Percentiles rank a stretch among this genome's conserved stretches.
phyloP scores from a whole-genome alignment of 1,140 invertebrate genomes.

The Drosophila malerkotliana region DNA sequence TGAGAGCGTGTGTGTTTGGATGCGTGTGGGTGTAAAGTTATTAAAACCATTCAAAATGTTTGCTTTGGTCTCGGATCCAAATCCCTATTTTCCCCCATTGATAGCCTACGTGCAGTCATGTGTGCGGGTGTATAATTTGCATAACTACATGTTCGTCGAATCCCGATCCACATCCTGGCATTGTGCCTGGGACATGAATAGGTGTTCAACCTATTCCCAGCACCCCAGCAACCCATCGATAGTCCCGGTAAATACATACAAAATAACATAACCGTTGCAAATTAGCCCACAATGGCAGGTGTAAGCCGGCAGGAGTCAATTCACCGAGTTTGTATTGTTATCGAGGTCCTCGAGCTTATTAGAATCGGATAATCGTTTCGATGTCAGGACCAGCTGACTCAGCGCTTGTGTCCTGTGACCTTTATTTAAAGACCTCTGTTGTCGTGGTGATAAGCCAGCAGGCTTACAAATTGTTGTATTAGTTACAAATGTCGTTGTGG shows the following conservation, averaged over 20 bases:
- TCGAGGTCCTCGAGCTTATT: constrained; percentile 26
- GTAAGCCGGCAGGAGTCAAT: constrained; percentile 27
- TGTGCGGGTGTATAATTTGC: constrained; percentile 59
- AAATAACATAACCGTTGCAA: constrained; percentile 73
- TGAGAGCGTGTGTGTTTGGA: constrained; percentile 48
- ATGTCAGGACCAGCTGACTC: constrained; percentile 17
- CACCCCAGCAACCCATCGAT: constrained; percentile 23
- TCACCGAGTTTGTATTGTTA: constrained; percentile 20
- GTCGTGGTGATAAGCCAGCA: neutral
- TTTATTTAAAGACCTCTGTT: constrained; percentile 1
- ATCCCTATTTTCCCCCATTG: neutral
- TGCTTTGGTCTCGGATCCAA: constrained; percentile 39
- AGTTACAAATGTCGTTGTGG: neutral
- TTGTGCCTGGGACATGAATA: constrained; percentile 49
- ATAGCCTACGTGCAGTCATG: constrained; percentile 25
- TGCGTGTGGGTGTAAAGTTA: constrained; percentile 71
- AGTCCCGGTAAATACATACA: constrained; percentile 36
- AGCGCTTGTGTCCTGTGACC: constrained; percentile 1
- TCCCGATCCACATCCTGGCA: constrained; percentile 19
- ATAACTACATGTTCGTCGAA: constrained; percentile 59
- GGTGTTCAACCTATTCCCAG: constrained; percentile 31
- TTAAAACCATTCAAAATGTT: constrained; percentile 77
- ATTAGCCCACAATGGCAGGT: constrained; percentile 60
- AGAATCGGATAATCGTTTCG: constrained; percentile 40
- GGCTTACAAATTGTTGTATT: neutral